phyloP scores from a whole-genome alignment of 2,888 invertebrate genomes.

The Brachynemurus nebulosus region DNA sequence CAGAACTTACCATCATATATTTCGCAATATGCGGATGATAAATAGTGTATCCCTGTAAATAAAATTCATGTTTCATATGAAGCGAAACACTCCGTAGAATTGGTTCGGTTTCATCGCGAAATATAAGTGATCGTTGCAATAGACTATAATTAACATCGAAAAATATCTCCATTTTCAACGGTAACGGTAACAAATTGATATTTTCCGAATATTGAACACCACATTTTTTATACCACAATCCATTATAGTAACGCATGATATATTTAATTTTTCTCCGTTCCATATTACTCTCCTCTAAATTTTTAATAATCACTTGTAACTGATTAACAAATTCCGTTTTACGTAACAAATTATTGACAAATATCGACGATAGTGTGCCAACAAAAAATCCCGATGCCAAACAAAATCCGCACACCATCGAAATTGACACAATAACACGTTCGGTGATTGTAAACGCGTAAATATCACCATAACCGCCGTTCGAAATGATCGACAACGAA shows the following conservation, averaged over 20 bases:
- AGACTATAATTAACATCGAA: slow-evolving; percentile 38
- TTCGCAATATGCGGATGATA: slow-evolving; percentile 37
- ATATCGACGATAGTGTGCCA: slow-evolving; percentile 37
- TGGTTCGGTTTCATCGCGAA: slow-evolving; percentile 37
- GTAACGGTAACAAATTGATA: slow-evolving; percentile 32
- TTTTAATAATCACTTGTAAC: slow-evolving; percentile 33
- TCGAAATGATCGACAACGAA: slow-evolving; percentile 35
- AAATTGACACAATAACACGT: slow-evolving; percentile 31
- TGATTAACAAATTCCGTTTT: slow-evolving; percentile 34
- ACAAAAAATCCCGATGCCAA: slow-evolving; percentile 37
- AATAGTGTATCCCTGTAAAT: slow-evolving; percentile 37
- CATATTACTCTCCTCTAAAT: slow-evolving; percentile 34
- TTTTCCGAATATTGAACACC: slow-evolving; percentile 35
- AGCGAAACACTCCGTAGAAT: slow-evolving; percentile 37
- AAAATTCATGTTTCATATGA: slow-evolving; percentile 38
- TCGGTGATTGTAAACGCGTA: slow-evolving; percentile 34
- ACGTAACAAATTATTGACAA: slow-evolving; percentile 36
- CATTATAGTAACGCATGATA: slow-evolving; percentile 37
- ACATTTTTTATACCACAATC: slow-evolving; percentile 38
- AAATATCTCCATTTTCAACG: slow-evolving; percentile 38
- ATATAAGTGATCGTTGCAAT: slow-evolving; percentile 36
- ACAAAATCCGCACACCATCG: slow-evolving; percentile 33
- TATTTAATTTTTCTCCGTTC: slow-evolving; percentile 30
- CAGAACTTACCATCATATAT: slow-evolving; percentile 34
- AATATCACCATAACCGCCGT: slow-evolving; percentile 35